Conservation (phyloP, 2,888 invertebrate genomes). For the Limnephilus lunatus region DNA sequence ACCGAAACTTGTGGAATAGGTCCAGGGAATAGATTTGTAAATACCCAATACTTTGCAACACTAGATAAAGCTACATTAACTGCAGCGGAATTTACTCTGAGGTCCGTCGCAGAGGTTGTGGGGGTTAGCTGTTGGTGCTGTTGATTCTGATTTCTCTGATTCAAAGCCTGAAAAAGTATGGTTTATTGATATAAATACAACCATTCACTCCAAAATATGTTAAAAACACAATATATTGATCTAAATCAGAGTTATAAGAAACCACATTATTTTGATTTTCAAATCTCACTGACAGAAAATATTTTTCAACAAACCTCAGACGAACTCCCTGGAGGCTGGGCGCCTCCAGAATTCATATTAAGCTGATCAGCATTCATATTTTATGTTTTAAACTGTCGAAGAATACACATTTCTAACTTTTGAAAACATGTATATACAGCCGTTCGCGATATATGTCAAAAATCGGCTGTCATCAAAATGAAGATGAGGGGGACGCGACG, state of each 20-base stretch:
- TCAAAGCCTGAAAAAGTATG: constrained; percentile 67
- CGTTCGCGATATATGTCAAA: constrained; percentile 69
- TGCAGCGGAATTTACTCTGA: constrained; percentile 81
- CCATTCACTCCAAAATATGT: neutral
- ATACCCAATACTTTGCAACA: constrained; percentile 90
- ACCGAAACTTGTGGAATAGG: constrained; percentile 82
- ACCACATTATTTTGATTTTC: constrained; percentile 21
- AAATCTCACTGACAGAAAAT: constrained; percentile 31
- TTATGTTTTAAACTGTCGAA: constrained; percentile 68
- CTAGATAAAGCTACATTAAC: constrained; percentile 85
- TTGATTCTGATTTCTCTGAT: constrained; percentile 70
- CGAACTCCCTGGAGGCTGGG: constrained; percentile 77
- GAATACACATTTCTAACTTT: constrained; percentile 68
- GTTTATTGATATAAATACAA: neutral
- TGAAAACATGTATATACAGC: constrained; percentile 51
- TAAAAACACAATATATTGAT: neutral
- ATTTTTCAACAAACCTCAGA: constrained; percentile 72
- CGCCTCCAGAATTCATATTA: constrained; percentile 80
- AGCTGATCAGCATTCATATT: constrained; percentile 77
- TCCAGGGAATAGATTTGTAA: constrained; percentile 88
- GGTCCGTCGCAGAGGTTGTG: constrained; percentile 79
- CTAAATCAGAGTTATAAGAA: constrained; percentile 14
- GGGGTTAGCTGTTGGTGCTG: constrained; percentile 70
- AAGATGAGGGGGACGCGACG: constrained; percentile 83
- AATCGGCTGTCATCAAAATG: constrained; percentile 81